These are phyloP conservation scores for Pogonomyrmex barbatus DNA, from an alignment of 1,140 invertebrate species.

Conservation along the genomic window DNA sequence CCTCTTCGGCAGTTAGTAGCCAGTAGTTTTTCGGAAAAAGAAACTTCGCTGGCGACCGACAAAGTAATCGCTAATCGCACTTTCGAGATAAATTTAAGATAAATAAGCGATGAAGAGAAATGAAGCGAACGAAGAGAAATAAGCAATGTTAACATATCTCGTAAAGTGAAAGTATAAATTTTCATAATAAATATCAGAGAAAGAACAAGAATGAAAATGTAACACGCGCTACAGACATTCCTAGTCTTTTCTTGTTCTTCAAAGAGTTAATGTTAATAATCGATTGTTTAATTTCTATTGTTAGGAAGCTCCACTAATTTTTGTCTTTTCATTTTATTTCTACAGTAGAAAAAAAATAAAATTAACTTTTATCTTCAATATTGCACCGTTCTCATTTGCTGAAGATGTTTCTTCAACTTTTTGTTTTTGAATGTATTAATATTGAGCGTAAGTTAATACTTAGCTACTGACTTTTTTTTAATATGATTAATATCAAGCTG, in stretches of 20 bases:
- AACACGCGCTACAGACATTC: not conserved
- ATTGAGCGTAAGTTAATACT: not conserved
- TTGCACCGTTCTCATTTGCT: not conserved
- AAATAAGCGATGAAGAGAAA: not conserved
- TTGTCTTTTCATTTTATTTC: not conserved
- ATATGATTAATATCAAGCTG: not conserved
- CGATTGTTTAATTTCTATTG: not conserved
- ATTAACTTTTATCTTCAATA: constrained; percentile 13
- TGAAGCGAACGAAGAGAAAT: not conserved
- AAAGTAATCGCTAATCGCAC: not conserved
- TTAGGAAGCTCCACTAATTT: not conserved
- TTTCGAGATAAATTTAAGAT: not conserved
- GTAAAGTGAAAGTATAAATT: not conserved
- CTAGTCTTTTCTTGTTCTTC: not conserved
- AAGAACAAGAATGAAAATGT: not conserved
- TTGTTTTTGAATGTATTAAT: not conserved
- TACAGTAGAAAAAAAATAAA: not conserved
- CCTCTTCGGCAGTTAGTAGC: not conserved
- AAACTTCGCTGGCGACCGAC: not conserved
- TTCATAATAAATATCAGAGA: not conserved
- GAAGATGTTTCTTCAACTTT: not conserved
- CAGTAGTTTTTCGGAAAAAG: not conserved
- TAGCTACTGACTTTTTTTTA: not conserved
- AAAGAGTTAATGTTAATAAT: not conserved
- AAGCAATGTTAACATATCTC: not conserved